A percentile compares a stretch with the other conserved stretches of the same genome.
These are phyloP conservation scores for Picus viridis DNA, from an alignment of 2,797 vertebrate species.

Conservation along the genomic window DNA sequence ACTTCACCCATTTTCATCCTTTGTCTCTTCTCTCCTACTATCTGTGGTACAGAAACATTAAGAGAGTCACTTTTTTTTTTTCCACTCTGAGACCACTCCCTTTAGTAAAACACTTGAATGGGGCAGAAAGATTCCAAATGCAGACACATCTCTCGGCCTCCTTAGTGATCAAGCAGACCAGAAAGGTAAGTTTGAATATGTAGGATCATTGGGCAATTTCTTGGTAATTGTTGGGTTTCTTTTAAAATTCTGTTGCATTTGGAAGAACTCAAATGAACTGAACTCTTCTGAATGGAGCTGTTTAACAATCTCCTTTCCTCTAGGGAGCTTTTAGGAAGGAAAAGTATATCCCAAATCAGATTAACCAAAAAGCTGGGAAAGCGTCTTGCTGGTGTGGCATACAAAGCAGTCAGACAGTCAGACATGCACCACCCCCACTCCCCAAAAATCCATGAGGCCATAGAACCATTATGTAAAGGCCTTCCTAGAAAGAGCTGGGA, in stretches of 20 bases:
- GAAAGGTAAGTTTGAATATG: not conserved
- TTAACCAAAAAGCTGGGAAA: not conserved
- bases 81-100: not conserved
- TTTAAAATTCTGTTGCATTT: not conserved
- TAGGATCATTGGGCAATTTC: not conserved
- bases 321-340: not conserved
- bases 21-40: not conserved
- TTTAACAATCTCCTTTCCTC: not conserved
- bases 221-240: not conserved
- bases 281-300: not conserved
- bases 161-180: not conserved
- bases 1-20: not conserved
- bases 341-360: not conserved
- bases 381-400: not conserved
- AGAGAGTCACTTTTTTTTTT: not conserved
- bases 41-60: not conserved
- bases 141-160: not conserved
- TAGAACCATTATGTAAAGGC: not conserved
- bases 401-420: not conserved
- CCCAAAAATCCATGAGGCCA: not conserved
- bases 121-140: not conserved
- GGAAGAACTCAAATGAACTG: not conserved
- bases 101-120: not conserved
- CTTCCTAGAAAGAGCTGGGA: not conserved
- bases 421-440: too few species aligned